Base-by-base conservation (phyloP, 2,888 invertebrate genomes). In the Amblyjoppa fuscipennis region DNA sequence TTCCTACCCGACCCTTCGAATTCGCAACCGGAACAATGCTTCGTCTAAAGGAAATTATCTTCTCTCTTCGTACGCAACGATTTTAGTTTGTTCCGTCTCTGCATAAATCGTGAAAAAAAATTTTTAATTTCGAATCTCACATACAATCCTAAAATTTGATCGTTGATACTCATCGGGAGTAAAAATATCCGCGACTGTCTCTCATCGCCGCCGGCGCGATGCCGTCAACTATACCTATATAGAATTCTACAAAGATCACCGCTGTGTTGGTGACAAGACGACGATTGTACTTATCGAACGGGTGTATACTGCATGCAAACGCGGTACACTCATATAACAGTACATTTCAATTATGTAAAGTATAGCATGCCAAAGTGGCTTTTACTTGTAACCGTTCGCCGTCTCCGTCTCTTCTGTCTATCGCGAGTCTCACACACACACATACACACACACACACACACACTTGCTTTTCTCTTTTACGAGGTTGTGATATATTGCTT, bases 321-420 rank as follows among this genome's bases (percentile, higher is more conserved):
- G 61, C 38, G 64, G 53, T 66, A 38, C 16, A 78, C 11, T 73
- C n/a, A 45, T 13, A 73, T n/a, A 53, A 61, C 59, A 66, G 71
- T 59, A 78, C 83, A 69, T 79, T 79, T 83, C 83, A 83, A 83
- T 83, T 83, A 83, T 51, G 74, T 75, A 74, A 61, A 83, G 74
- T 79, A 74, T 83, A 81, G 74, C 83, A 69, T 79, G 79, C 61
- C 74, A 75, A 51, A 69, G 51, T 53, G 49, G 73, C 69, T 66
- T 31, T 68, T 49, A 34, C 49, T 78, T 45, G 11, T 20, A 49
- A 38, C 66, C 51, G 56, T 59, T 69, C 51, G 69, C 51, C 74
- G 73, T 78, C 31, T 66, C 66, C 3, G 31, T 69, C 28, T 45
- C 68, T 28, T 4, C 25, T 59, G 59, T 59, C 59, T 28, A 28